Conservation (phyloP, 2,113 vertebrate genomes). For the Oryzias woworae region DNA sequence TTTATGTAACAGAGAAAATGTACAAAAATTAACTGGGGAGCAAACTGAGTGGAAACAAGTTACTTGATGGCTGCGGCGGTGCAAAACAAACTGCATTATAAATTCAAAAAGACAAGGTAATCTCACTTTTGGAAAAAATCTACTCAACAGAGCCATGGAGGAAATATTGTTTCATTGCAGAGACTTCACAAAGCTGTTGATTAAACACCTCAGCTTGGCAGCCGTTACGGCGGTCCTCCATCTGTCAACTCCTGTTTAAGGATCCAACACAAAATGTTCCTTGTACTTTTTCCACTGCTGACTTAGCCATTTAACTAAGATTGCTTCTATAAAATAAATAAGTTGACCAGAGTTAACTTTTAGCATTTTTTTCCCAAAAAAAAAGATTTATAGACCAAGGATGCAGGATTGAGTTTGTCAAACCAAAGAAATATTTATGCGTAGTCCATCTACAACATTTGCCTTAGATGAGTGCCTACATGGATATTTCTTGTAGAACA, state of each 20-base stretch:
- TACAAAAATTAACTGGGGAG: conserved; percentile 15
- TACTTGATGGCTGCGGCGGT: conserved; percentile 7
- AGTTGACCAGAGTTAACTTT: conserved; percentile 12
- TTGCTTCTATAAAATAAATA: conserved; percentile 42
- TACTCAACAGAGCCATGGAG: conserved; percentile 12
- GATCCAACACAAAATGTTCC: conserved; percentile 42
- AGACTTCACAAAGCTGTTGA: conserved; percentile 17
- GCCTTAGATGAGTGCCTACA: too few species aligned
- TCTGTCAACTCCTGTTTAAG: conserved; percentile 28
- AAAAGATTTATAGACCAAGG: too few species aligned
- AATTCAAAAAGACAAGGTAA: conserved; percentile 35
- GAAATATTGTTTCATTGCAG: conserved; percentile 5
- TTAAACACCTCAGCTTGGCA: conserved; percentile 29
- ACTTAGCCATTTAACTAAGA: conserved; percentile 53
- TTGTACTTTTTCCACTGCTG: conserved; percentile 47
- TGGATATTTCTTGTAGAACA: too few species aligned
- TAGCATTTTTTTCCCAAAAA: too few species aligned
- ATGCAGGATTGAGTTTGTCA: too few species aligned
- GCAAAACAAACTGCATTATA: conserved; percentile 7
- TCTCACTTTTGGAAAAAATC: conserved; percentile 22
- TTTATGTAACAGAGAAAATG: conserved; percentile 6
- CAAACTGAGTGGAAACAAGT: conserved; percentile 9
- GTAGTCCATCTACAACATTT: too few species aligned
- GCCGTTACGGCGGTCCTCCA: conserved; percentile 26
- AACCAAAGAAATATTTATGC: too few species aligned